Conservation (phyloP, 2,888 invertebrate species). For the Dermolepida albohirtum region DNA sequence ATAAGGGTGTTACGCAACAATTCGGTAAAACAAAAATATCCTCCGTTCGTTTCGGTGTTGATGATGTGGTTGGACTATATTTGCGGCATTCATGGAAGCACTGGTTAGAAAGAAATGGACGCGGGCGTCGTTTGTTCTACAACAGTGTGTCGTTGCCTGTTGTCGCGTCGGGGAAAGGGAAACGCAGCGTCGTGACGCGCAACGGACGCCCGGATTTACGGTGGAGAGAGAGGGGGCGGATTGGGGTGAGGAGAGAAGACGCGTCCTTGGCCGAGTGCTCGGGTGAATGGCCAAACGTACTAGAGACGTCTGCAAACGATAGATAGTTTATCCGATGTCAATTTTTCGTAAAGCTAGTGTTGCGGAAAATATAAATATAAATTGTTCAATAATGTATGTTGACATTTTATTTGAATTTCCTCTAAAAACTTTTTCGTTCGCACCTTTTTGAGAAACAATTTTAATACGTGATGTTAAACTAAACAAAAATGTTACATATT, state of each 20-base stretch:
- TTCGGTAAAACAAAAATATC: slow-evolving; percentile 28
- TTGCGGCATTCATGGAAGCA: background rate
- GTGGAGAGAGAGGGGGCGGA: slow-evolving; percentile 42
- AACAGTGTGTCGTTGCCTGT: background rate
- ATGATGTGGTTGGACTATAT: no score
- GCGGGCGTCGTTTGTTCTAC: slow-evolving; percentile 64
- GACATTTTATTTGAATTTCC: no score
- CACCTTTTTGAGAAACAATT: no score
- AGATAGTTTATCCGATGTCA: background rate
- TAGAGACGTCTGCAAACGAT: slow-evolving; percentile 49
- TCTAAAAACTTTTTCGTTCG: no score
- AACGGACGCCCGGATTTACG: slow-evolving; percentile 39
- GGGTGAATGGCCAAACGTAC: slow-evolving; percentile 63
- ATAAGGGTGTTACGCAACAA: slow-evolving; percentile 30
- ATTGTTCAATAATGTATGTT: no score
- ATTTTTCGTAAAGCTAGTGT: no score
- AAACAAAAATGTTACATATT: no score
- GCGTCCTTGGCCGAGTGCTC: slow-evolving; percentile 65
- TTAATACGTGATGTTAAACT: no score
- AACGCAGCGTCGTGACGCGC: slow-evolving; percentile 58
- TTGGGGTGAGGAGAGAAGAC: slow-evolving; percentile 47
- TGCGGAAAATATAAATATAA: no score
- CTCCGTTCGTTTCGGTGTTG: no score
- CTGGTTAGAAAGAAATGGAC: slow-evolving; percentile 52
- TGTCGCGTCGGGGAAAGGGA: slow-evolving; percentile 63